Conservation (phyloP, 2,888 invertebrate species). For the Ashinkailepas kermadecensis region DNA sequence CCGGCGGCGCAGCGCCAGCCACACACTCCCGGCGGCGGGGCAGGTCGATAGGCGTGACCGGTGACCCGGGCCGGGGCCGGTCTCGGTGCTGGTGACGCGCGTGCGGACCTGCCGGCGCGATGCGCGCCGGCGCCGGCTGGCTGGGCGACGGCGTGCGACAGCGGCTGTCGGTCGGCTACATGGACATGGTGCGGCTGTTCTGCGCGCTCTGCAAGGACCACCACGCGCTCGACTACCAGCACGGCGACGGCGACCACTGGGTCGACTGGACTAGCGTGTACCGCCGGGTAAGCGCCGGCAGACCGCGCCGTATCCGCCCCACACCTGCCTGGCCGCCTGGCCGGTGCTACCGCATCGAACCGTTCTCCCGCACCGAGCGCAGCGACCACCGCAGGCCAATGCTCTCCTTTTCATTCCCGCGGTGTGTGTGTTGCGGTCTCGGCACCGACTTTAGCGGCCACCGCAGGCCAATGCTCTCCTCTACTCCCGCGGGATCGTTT, state of each 20-base stretch:
- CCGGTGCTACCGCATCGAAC: no score
- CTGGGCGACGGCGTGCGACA: neutral
- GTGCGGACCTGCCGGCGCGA: neutral
- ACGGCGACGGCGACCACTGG: constrained; percentile 19
- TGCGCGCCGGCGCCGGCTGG: neutral
- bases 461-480: no score
- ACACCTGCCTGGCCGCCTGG: no score
- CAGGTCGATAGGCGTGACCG: neutral
- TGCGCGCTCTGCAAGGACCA: constrained; percentile 10
- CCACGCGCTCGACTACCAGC: neutral
- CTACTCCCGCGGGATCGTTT: no score
- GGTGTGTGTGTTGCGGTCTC: no score
- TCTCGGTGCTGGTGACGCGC: neutral
- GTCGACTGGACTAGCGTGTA: constrained; percentile 1
- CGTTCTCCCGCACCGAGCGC: no score
- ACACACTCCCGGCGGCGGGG: neutral
- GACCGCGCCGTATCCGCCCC: no score
- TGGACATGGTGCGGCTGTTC: constrained; percentile 17
- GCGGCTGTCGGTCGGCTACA: neutral
- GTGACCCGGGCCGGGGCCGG: no score
- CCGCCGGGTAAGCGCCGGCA: neutral
- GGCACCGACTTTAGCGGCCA: no score
- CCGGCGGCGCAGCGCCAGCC: neutral
- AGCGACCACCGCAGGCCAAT: no score
- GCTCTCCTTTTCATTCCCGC: no score